phyloP scores from a whole-genome alignment of 2,888 invertebrate species.

The Crossocerus cetratus region DNA sequence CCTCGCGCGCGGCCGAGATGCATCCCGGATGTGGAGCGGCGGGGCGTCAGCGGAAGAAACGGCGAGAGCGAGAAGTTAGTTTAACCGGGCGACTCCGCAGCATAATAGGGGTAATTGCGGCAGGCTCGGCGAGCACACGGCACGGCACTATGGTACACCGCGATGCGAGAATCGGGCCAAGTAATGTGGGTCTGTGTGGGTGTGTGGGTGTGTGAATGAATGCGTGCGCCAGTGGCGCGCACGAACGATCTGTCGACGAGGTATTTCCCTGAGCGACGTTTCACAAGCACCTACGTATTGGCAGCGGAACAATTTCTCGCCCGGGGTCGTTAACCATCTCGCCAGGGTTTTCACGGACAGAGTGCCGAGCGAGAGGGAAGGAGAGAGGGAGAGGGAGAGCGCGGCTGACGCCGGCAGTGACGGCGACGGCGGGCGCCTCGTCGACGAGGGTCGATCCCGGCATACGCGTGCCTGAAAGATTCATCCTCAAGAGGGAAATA shows the following conservation, averaged over 20 bases:
- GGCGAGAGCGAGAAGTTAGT: too few relatives aligned
- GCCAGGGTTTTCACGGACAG: slow-evolving; percentile 26
- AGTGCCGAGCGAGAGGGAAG: too few relatives aligned
- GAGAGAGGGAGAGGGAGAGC: not conserved
- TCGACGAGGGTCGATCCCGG: slow-evolving; percentile 37
- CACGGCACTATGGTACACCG: too few relatives aligned
- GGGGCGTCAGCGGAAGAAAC: not conserved
- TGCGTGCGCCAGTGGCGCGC: slow-evolving; percentile 12
- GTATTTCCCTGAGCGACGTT: slow-evolving; percentile 17
- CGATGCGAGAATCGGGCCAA: too few relatives aligned
- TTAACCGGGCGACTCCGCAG: slow-evolving; percentile 2
- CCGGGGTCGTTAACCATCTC: slow-evolving; percentile 46
- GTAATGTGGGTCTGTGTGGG: too few relatives aligned
- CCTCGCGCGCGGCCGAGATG: not conserved
- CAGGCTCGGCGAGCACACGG: too few relatives aligned
- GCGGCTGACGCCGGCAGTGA: too few relatives aligned
- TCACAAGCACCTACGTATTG: slow-evolving; percentile 30
- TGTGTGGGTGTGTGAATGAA: not conserved
- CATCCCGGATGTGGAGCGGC: too few relatives aligned
- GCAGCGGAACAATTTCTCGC: slow-evolving; percentile 47
- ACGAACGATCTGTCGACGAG: slow-evolving; percentile 30
- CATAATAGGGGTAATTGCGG: slow-evolving; percentile 25
- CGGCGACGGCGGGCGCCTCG: slow-evolving; percentile 8
- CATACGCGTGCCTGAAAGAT: slow-evolving; percentile 43
- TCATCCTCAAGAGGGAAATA: slow-evolving; percentile 45